Evolutionary conservation across 2,888 invertebrate genomes (phyloP), one percentile per base, ranked within the genome.

Genomic region (Sinhomidia bicolor): DNA sequence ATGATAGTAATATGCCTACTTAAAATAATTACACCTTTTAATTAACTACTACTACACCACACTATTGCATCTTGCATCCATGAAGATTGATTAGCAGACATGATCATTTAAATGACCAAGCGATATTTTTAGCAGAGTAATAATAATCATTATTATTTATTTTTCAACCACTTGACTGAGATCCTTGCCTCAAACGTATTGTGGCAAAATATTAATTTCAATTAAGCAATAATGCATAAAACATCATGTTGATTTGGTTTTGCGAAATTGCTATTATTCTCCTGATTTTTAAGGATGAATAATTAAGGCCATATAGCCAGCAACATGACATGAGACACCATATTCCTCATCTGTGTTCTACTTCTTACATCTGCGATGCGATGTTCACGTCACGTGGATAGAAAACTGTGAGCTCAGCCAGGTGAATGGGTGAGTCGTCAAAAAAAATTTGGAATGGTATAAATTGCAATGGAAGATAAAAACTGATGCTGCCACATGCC

Each of bases 401-500:
- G n/a, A n/a, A n/a, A n/a, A n/a, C n/a, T n/a, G n/a, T n/a, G n/a
- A n/a, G n/a, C n/a, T n/a, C n/a, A 26, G 14, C 3, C 68, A 71
- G 7, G 68, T 41, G 68, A 71, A 44, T n/a, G 51, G 17, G 44
- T 71, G 68, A 71, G 44, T 71, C 68, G 68, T 71, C 68, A 71
- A 20, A 32, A n/a, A n/a, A n/a, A 17, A n/a, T 71, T 71, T 71
- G 41, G 68, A 44, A 71, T 20, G n/a, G n/a, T 29, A 71, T 32
- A 71, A 41, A 44, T 9, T 17, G 57, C 17, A 57, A 20, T 23
- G 44, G 12, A 44, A 12, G 9, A 44, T 44, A 44, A 44, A 44
- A 44, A 12, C n/a, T n/a, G n/a, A n/a, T n/a, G n/a, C n/a, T n/a
- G n/a, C n/a, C n/a, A n/a, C n/a, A n/a, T n/a, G n/a, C n/a, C n/a